These are phyloP conservation scores for Brevipalpus yothersi DNA, from an alignment of 1,140 invertebrate species.

Conservation along the genomic window DNA sequence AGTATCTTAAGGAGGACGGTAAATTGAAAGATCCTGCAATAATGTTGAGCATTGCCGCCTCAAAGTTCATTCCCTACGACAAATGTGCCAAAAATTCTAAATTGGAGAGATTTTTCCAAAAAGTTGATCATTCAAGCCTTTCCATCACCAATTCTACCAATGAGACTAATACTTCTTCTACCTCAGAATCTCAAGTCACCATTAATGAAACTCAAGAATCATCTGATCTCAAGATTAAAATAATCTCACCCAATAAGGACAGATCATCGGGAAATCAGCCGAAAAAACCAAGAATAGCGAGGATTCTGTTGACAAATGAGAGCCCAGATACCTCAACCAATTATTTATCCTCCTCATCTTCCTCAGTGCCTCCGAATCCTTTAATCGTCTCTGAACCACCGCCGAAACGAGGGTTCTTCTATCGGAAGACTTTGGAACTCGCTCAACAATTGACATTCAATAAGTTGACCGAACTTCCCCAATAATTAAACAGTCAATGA, in stretches of 20 bases:
- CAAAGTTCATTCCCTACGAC: slow-evolving; percentile 5
- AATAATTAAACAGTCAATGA: too few species aligned
- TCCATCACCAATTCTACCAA: neutral
- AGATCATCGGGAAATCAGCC: neutral
- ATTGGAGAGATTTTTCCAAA: neutral
- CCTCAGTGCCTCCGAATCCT: neutral
- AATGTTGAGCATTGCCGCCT: slow-evolving; percentile 6
- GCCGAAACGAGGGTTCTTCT: neutral
- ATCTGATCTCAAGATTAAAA: neutral
- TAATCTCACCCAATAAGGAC: neutral
- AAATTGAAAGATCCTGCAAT: slow-evolving; percentile 6
- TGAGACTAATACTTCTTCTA: neutral
- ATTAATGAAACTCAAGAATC: neutral
- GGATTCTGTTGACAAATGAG: neutral
- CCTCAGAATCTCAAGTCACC: neutral
- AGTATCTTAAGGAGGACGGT: neutral
- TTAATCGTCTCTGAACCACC: neutral
- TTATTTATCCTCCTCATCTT: too few species aligned
- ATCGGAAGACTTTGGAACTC: neutral
- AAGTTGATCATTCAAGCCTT: neutral
- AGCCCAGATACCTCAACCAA: neutral
- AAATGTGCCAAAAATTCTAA: neutral
- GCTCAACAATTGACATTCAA: neutral
- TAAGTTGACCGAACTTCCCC: too few species aligned
- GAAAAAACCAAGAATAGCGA: neutral